Conservation (phyloP, 2,888 invertebrate species). For the Monochamus alternatus region DNA sequence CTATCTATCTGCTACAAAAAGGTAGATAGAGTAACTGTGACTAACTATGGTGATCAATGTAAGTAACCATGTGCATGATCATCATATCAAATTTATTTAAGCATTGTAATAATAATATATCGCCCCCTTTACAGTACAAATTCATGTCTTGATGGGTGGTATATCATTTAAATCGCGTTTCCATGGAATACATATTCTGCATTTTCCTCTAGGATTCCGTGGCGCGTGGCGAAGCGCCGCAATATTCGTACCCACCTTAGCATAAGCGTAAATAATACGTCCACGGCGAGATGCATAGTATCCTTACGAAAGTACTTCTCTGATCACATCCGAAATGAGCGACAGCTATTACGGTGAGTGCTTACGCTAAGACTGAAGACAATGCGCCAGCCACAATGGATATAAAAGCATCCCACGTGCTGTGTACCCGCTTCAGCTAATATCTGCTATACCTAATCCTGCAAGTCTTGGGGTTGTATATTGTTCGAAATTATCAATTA, state of each 20-base stretch:
- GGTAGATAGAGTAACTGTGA: no score
- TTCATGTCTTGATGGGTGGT: no score
- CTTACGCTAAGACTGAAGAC: conserved; percentile 23
- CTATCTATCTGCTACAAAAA: no score
- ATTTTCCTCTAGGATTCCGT: no score
- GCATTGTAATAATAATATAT: no score
- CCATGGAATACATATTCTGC: no score
- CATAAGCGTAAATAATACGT: neutral
- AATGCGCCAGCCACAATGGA: conserved; percentile 23
- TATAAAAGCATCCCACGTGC: conserved; percentile 21
- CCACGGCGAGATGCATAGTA: neutral
- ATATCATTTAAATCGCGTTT: no score
- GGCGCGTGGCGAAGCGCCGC: neutral
- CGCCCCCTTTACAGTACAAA: no score
- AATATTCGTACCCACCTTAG: neutral
- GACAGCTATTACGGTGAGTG: conserved; percentile 29
- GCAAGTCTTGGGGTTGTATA: neutral
- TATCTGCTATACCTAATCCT: conserved; percentile 26
- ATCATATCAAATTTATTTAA: no score
- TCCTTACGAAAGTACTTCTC: conserved; percentile 10
- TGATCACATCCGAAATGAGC: conserved; percentile 19
- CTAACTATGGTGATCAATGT: no score
- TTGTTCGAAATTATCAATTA: neutral
- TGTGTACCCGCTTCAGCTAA: conserved; percentile 21
- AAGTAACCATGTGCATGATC: no score